These are phyloP conservation scores for Alosa alosa DNA, from an alignment of 2,113 vertebrate genomes.

Conservation along the genomic window DNA sequence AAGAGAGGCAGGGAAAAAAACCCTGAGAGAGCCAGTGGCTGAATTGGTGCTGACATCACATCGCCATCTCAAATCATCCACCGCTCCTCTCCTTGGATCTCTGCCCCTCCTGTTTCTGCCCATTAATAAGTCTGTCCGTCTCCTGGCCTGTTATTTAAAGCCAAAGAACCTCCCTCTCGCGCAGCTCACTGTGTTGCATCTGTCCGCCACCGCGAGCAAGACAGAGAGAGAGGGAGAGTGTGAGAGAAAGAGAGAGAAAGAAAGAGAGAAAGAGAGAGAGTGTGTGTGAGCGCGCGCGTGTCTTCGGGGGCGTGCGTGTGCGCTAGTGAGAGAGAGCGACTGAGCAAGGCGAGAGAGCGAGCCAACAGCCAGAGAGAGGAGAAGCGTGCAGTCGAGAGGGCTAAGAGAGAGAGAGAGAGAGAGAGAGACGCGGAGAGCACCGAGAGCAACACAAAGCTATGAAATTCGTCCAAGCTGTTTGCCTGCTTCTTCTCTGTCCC, in stretches of 20 bases:
- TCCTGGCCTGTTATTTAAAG: constrained; percentile 72
- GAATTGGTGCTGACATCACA: constrained; percentile 71
- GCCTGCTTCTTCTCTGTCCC: constrained; percentile 73
- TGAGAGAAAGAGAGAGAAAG: constrained; percentile 60
- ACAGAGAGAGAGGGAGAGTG: constrained; percentile 47
- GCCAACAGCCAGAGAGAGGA: constrained; percentile 47
- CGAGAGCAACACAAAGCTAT: constrained; percentile 70
- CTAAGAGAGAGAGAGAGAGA: constrained; percentile 56
- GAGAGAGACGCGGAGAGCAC: constrained; percentile 54
- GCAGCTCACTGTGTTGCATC: constrained; percentile 66
- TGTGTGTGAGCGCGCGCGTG: background rate
- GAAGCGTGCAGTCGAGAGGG: constrained; percentile 43
- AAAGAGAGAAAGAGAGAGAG: constrained; percentile 35
- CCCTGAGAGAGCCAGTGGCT: constrained; percentile 52
- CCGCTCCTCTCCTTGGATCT: constrained; percentile 57
- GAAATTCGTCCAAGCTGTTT: constrained; percentile 76
- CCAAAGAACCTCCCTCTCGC: constrained; percentile 64
- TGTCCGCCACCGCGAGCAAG: constrained; percentile 57
- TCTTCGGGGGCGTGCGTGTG: constrained; percentile 1
- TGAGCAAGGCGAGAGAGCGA: constrained; percentile 46
- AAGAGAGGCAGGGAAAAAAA: constrained; percentile 35
- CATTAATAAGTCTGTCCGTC: constrained; percentile 67
- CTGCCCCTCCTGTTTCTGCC: constrained; percentile 62
- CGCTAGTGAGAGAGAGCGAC: constrained; percentile 29
- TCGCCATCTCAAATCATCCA: constrained; percentile 57